Base-by-base conservation (phyloP, 2,113 vertebrate species). In the Enhydra lutris region DNA sequence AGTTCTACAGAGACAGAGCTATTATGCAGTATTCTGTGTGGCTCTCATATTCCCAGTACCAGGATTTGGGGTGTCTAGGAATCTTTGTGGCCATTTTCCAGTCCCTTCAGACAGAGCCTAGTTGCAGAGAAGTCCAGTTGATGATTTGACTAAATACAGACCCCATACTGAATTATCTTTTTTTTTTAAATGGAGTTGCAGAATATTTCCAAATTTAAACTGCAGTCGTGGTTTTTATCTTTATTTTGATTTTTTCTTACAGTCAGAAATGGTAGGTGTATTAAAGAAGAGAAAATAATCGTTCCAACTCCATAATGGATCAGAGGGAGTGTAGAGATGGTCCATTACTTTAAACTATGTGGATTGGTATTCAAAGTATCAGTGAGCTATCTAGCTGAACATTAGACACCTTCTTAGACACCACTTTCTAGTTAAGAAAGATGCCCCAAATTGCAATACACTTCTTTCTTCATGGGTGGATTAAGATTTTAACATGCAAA, bases 161-260 rank as follows among this genome's bases (percentile, higher is more conserved):
- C 17, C 15, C 8, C 4, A 84, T 39, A 17, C 89, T 52, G 9
- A 81, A 89, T 88, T 84, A 83, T 0, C 1, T 29, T 39, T 89
- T 8, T 59, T 87, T 69, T 31, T 39, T 74, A 34, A 50, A 79
- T 61, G 31, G 55, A 93, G 26, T 96, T 31, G 21, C 14, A 78
- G n/a, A 86, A 73, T 95, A 11, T 91, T 94, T 92, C 6, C 47
- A 91, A 91, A 93, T 87, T 71, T 96, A 94, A 97, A 91, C 4
- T 12, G 10, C 18, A 10, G 11, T 92, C 11, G 34, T 91, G 24
- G 1, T 61, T 91, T 84, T 95, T 42, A 57, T 65, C 92, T 91
- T 61, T 50, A 69, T 83, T 89, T 83, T 83, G 39, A 83, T 81
- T 74, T 55, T 93, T 69, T 69, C n/a, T 47, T 82, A 89, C 93